A percentile compares a stretch with the other conserved stretches of the same genome.
Conservation (phyloP, 2,113 vertebrate species). For the Daphoenositta chrysoptera region DNA sequence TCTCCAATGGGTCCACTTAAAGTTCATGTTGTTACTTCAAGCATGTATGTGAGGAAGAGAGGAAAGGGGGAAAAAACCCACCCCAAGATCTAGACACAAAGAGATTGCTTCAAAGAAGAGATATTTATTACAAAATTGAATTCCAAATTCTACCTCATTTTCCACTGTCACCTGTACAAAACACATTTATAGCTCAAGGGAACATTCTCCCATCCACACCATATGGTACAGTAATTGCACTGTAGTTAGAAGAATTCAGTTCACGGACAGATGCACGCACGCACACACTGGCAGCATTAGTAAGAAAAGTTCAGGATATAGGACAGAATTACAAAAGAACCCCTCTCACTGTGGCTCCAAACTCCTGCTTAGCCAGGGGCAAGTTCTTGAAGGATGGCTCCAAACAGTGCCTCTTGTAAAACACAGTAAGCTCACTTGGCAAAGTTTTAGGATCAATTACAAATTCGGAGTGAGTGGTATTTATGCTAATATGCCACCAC, state of each 20-base stretch:
- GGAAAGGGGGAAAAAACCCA: background rate
- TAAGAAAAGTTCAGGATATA: background rate
- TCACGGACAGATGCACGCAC: background rate
- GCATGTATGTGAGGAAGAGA: background rate
- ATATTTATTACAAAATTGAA: constrained; percentile 75
- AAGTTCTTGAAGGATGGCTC: background rate
- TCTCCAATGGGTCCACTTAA: background rate
- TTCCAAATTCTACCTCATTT: constrained; percentile 26
- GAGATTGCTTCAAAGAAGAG: constrained; percentile 45
- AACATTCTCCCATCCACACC: background rate
- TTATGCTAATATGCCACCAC: background rate
- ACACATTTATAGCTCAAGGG: background rate
- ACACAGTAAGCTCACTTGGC: background rate
- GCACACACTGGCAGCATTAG: background rate
- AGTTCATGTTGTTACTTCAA: background rate
- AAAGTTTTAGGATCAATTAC: background rate
- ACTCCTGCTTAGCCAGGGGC: background rate
- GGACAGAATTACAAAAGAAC: background rate
- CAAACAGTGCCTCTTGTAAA: background rate
- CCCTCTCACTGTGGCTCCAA: background rate
- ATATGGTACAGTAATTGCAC: background rate
- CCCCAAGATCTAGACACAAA: background rate
- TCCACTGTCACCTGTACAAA: constrained; percentile 35
- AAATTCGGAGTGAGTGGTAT: background rate
- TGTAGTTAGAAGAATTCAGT: background rate